These are phyloP conservation scores for Meloidogyne hapla DNA, from an alignment of 1,140 invertebrate species.

Conservation along the genomic window DNA sequence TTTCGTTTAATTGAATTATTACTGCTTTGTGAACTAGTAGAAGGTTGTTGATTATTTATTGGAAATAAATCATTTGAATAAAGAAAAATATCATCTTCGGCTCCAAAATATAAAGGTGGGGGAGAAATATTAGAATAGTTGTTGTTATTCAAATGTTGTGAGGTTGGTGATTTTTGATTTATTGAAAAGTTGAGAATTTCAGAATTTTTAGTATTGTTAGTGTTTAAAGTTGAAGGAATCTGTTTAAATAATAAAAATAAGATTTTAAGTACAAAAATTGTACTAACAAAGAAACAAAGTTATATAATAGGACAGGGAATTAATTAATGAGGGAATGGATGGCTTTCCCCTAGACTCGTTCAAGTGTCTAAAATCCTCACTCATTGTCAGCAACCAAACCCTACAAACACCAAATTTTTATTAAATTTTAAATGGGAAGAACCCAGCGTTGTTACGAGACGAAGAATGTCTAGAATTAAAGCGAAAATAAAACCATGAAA, in stretches of 20 bases:
- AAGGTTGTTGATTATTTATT: conserved; percentile 3
- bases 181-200: not conserved
- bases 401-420: too few species aligned
- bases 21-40: not conserved
- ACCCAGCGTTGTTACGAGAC: too few species aligned
- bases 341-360: too few species aligned
- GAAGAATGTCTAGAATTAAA: too few species aligned
- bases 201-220: not conserved
- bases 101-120: not conserved
- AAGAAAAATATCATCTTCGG: not conserved
- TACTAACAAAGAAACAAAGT: too few species aligned
- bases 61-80: not conserved
- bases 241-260: not conserved
- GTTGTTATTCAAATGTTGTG: not conserved
- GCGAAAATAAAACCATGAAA: too few species aligned
- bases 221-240: not conserved
- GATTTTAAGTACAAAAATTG: not conserved
- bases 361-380: too few species aligned
- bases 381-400: too few species aligned
- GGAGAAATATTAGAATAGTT: not conserved
- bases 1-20: not conserved
- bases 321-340: too few species aligned
- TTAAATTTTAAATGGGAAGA: too few species aligned
- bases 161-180: not conserved
- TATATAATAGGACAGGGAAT: too few species aligned